Conservation (phyloP, 2,113 vertebrate species). For the Aleadryas rufinucha region DNA sequence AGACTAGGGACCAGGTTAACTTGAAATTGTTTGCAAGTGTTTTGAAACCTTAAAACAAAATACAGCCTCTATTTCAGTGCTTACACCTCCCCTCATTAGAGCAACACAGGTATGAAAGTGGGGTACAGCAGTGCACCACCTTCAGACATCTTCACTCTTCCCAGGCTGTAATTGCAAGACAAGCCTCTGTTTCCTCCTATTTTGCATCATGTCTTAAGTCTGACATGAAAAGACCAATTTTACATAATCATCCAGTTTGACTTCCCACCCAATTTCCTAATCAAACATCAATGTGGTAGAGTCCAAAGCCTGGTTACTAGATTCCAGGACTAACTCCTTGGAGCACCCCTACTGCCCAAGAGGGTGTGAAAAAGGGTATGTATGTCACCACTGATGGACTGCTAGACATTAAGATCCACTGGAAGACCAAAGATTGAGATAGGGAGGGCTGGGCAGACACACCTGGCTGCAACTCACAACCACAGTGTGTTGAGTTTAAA, state of each 20-base stretch:
- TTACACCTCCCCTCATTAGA: neutral
- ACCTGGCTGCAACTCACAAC: neutral
- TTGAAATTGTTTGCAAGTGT: fast-evolving
- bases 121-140: neutral
- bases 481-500: neutral
- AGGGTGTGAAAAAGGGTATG: neutral
- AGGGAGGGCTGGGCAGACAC: neutral
- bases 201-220: neutral
- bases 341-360: neutral
- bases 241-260: neutral
- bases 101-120: neutral
- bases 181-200: neutral
- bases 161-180: neutral
- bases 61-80: neutral
- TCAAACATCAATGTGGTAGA: neutral
- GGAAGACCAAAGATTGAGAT: neutral
- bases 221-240: neutral
- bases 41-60: neutral
- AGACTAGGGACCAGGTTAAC: neutral
- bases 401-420: neutral
- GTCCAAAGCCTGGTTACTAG: neutral
- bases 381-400: neutral
- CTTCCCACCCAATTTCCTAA: neutral
- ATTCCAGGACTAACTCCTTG: neutral
- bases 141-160: neutral